Conservation (phyloP, 2,113 vertebrate genomes). For the Mobula hypostoma region DNA sequence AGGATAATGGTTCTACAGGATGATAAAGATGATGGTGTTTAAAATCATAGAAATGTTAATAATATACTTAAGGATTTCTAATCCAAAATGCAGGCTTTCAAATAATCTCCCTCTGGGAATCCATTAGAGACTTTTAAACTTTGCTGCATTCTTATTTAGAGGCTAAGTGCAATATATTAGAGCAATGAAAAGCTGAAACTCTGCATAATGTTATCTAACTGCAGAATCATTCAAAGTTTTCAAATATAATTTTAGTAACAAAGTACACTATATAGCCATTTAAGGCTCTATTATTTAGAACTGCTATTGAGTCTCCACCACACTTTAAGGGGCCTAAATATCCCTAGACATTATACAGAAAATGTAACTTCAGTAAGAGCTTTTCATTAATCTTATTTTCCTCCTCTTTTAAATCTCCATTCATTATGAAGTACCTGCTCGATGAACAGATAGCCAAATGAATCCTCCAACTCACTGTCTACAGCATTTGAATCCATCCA, state of each 20-base stretch:
- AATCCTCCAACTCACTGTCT: neutral
- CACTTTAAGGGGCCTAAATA: neutral
- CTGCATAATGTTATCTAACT: neutral
- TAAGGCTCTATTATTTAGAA: neutral
- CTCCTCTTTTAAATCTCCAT: neutral
- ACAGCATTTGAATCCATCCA: neutral
- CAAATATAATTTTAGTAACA: constrained; percentile 17
- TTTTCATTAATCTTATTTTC: neutral
- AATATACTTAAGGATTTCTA: neutral
- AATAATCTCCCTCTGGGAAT: constrained; percentile 4
- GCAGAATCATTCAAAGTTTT: neutral
- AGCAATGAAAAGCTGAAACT: neutral
- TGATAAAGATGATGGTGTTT: neutral
- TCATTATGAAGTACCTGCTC: neutral
- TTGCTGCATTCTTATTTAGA: neutral
- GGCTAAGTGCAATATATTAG: neutral
- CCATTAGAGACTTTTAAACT: constrained; percentile 8
- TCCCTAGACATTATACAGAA: neutral
- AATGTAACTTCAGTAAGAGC: neutral
- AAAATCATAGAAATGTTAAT: neutral
- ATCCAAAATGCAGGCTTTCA: neutral
- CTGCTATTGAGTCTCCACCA: neutral
- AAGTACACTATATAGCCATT: neutral
- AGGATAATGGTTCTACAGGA: neutral
- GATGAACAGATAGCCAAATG: neutral